Conservation (phyloP, 2,113 vertebrate genomes). For the Rhabdornis inornatus region DNA sequence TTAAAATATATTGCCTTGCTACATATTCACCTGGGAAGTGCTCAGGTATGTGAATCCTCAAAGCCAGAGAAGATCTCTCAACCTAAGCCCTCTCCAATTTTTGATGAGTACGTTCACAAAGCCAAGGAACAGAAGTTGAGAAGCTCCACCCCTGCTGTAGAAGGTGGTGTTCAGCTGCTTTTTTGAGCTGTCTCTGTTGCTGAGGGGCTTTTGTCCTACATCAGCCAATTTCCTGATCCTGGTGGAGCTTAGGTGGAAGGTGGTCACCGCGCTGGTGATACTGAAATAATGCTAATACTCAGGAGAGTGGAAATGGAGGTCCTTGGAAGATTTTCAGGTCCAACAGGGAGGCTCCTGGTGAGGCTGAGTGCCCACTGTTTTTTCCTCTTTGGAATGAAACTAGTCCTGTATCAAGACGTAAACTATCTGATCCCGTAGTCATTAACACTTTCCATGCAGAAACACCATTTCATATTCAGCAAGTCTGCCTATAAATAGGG, state of each 20-base stretch:
- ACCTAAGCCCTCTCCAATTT: neutral
- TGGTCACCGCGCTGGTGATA: neutral
- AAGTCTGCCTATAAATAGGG: neutral
- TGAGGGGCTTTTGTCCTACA: neutral
- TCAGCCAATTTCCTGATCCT: neutral
- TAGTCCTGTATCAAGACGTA: neutral
- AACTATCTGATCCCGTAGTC: neutral
- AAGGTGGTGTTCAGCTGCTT: neutral
- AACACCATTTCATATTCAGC: neutral
- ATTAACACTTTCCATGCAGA: neutral
- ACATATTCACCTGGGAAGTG: neutral
- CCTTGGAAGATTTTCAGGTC: neutral
- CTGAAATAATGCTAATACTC: neutral
- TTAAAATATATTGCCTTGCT: neutral
- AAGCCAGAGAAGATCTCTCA: neutral
- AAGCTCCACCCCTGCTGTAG: neutral
- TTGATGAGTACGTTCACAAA: neutral
- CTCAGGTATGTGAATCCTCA: neutral
- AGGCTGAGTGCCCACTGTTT: neutral
- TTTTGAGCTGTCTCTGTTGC: neutral
- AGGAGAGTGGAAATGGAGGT: neutral
- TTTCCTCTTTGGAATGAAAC: neutral
- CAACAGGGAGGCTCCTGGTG: neutral
- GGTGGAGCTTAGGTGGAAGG: neutral
- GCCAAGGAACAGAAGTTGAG: neutral